Evolutionary conservation across 2,888 invertebrate species (phyloP).

Genomic region (Enchytraeus crypticus): DNA sequence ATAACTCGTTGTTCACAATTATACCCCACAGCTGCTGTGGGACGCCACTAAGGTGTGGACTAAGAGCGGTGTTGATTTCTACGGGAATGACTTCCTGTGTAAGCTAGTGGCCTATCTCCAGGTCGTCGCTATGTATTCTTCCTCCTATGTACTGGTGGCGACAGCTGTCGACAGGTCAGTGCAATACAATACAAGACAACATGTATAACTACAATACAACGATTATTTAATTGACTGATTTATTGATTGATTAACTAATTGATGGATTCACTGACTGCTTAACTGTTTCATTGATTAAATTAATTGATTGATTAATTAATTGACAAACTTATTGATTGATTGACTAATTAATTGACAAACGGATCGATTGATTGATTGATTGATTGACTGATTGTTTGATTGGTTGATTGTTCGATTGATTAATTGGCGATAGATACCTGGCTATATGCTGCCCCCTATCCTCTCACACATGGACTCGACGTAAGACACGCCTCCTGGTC

Average conservation of each 20-base stretch:
- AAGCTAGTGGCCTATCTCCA: slow-evolving; percentile 56
- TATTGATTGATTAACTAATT: no score
- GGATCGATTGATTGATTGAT: no score
- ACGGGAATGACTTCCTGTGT: slow-evolving; percentile 51
- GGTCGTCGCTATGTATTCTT: slow-evolving; percentile 44
- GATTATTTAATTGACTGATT: no score
- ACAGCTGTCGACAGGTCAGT: slow-evolving; percentile 46
- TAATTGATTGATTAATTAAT: no score
- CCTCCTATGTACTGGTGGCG: slow-evolving; percentile 44
- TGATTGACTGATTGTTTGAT: no score
- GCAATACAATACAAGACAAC: no score
- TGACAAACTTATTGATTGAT: no score
- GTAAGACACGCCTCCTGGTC: slow-evolving; percentile 45
- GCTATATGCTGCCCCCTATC: slow-evolving; percentile 57
- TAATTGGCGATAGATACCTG: slow-evolving; percentile 38
- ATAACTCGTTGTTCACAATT: no score
- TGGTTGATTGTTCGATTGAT: no score
- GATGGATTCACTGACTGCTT: no score
- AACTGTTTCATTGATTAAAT: no score
- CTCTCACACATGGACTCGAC: slow-evolving; percentile 52
- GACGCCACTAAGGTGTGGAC: slow-evolving; percentile 33
- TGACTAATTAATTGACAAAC: no score
- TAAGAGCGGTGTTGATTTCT: slow-evolving; percentile 19
- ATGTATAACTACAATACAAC: background rate
- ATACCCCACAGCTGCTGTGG: slow-evolving; percentile 42